Evolutionary conservation across 2,797 vertebrate genomes (phyloP).

Genomic region (Myoxocephalus aenaeus): DNA sequence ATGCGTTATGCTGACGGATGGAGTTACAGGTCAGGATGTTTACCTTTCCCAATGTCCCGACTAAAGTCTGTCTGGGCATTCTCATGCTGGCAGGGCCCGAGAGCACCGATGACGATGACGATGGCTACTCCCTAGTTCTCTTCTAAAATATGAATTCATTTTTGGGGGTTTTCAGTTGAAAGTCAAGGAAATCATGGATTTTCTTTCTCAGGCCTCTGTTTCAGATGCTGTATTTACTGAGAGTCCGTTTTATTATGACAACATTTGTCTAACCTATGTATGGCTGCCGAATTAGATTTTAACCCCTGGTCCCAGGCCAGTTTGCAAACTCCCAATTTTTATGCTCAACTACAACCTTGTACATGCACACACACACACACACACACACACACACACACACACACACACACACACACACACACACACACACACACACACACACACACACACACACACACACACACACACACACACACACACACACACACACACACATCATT

Average conservation of each 20-base stretch:
- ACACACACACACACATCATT: too few relatives aligned
- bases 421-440: too few relatives aligned
- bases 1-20: slow-evolving; percentile 46
- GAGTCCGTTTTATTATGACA: not conserved
- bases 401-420: too few relatives aligned
- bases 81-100: slow-evolving; percentile 42
- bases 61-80: slow-evolving; percentile 50
- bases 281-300: not conserved
- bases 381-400: too few relatives aligned
- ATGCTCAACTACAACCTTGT: not conserved
- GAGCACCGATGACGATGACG: slow-evolving; percentile 5
- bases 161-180: too few relatives aligned
- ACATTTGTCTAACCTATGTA: not conserved
- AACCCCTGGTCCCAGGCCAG: not conserved
- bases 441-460: too few relatives aligned
- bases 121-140: not conserved
- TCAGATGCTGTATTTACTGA: not conserved
- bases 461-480: too few relatives aligned
- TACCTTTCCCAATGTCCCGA: slow-evolving; percentile 59
- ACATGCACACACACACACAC: too few relatives aligned
- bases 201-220: not conserved
- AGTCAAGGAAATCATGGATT: not conserved
- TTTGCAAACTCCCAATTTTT: not conserved
- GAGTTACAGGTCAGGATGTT: slow-evolving; percentile 74
- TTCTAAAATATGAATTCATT: not conserved